Conservation (phyloP, 2,888 invertebrate species). For the Kryphioiulus occultus region DNA sequence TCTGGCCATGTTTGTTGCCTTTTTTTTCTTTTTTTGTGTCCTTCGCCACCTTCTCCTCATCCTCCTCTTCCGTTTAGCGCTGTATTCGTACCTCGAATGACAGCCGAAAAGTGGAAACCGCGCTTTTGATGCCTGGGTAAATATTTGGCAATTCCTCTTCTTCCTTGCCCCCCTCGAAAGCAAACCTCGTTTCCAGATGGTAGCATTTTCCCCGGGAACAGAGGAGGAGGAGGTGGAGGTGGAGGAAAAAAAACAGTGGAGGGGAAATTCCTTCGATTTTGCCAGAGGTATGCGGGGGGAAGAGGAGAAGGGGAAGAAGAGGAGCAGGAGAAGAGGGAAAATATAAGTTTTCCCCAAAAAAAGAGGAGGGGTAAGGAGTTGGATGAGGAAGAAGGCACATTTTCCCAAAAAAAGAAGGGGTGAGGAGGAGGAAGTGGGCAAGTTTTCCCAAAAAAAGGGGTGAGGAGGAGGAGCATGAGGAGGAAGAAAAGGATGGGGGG, state of each 20-base stretch:
- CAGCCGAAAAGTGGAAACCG: conserved; percentile 36
- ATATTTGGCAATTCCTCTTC: conserved; percentile 46
- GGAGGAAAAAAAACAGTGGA: conserved; percentile 52
- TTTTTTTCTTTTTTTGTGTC: too few species aligned
- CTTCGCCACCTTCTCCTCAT: too few species aligned
- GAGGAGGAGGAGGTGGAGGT: conserved; percentile 48
- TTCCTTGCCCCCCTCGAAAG: background rate
- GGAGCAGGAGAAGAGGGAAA: too few species aligned
- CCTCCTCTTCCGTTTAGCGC: background rate
- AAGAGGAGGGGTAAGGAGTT: background rate
- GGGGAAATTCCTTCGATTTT: background rate
- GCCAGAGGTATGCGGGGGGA: background rate
- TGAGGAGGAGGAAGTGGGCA: conserved; percentile 49
- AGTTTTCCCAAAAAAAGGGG: conserved; percentile 13
- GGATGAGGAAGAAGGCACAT: too few species aligned
- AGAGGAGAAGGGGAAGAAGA: background rate
- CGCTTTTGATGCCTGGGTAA: conserved; percentile 42
- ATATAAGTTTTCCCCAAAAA: too few species aligned
- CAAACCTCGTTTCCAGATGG: conserved; percentile 38
- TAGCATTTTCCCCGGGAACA: background rate
- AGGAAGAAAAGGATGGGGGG: conserved; percentile 48
- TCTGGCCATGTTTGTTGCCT: background rate
- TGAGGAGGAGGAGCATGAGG: conserved; percentile 46
- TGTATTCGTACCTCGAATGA: conserved; percentile 20
- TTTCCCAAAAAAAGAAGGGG: conserved; percentile 6